Conservation (phyloP, 2,113 vertebrate species). For the Alethe diademata region DNA sequence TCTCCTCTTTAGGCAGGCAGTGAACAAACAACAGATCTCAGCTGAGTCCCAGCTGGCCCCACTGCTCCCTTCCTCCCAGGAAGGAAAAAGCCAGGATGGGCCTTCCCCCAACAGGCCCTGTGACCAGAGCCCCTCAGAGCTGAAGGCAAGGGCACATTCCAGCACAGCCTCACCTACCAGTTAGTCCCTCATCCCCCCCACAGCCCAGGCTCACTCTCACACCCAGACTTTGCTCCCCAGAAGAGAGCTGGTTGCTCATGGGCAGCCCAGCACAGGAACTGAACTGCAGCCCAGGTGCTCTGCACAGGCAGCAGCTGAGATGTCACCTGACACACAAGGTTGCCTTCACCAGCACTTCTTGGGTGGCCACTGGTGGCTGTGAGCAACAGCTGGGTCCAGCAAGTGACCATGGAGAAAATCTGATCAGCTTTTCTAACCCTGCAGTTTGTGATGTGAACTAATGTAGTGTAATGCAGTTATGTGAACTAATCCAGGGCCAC, state of each 20-base stretch:
- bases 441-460: not conserved
- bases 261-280: not conserved
- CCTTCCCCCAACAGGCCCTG: not conserved
- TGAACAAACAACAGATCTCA: not conserved
- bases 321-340: not conserved
- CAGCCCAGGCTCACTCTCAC: not conserved
- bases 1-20: not conserved
- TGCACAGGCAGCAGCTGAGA: not conserved
- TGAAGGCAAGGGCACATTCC: not conserved
- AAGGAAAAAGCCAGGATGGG: not conserved
- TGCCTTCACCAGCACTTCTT: not conserved
- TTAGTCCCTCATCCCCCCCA: rapidly evolving
- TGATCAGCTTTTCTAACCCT: not conserved
- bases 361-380: too few species aligned
- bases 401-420: not conserved
- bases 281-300: not conserved
- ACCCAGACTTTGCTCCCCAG: not conserved
- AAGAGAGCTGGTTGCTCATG: not conserved
- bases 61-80: not conserved
- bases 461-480: too few species aligned
- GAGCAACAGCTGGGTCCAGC: not conserved
- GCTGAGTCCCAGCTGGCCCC: not conserved
- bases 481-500: not conserved
- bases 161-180: not conserved
- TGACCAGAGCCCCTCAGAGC: not conserved